Evolutionary conservation across 2,797 vertebrate species (phyloP).

Genomic region (Siniperca obscura): DNA sequence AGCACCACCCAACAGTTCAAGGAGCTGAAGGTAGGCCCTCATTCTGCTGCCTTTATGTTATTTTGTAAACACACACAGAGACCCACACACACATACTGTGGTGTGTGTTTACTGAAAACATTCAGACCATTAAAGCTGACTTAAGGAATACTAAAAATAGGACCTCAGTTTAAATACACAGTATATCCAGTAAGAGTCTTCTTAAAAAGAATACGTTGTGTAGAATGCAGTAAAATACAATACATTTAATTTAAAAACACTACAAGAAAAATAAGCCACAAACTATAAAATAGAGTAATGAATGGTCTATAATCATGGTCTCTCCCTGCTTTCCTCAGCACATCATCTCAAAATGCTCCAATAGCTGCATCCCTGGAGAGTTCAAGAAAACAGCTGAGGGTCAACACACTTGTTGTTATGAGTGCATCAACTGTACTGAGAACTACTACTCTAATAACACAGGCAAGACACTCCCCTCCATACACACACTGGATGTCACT

Average conservation of each 20-base stretch:
- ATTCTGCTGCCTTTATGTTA: not conserved
- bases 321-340: conserved; percentile 74
- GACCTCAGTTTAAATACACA: not conserved
- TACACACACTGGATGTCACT: not conserved
- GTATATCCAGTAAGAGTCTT: not conserved
- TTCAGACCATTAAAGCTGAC: not conserved
- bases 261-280: not conserved
- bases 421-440: conserved; percentile 89
- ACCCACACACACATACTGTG: not conserved
- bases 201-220: not conserved
- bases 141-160: not conserved
- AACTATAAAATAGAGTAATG: not conserved
- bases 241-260: not conserved
- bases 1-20: conserved; percentile 74
- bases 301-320: not conserved
- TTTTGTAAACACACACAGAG: conserved; percentile 3
- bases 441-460: conserved; percentile 89
- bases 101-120: conserved; percentile 32
- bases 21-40: conserved; percentile 82
- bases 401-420: conserved; percentile 91
- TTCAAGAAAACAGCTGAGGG: conserved; percentile 90
- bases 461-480: conserved; percentile 72
- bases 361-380: conserved; percentile 87
- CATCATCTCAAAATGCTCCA: conserved; percentile 88
- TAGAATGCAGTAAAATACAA: not conserved